A percentile compares a stretch with the other conserved stretches of the same genome.
phyloP scores from a whole-genome alignment of 1,140 invertebrate genomes.

The Sogatella furcifera region DNA sequence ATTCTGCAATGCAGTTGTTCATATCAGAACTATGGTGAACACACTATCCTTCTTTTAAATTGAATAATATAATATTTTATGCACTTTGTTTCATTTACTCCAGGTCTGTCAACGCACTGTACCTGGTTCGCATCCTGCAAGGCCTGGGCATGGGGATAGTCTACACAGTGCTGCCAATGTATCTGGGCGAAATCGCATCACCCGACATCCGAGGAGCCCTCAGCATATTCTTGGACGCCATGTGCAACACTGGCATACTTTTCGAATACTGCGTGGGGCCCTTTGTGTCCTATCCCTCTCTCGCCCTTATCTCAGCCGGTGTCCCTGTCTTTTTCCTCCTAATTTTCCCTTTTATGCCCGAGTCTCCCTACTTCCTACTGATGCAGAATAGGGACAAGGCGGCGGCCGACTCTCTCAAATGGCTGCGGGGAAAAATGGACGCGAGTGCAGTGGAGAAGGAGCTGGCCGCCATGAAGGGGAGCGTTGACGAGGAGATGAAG shows the following conservation, averaged over 20 bases:
- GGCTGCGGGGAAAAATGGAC: conserved; percentile 38
- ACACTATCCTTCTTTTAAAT: too few species aligned
- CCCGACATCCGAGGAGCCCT: conserved; percentile 21
- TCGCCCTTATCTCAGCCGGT: background rate
- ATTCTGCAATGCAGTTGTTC: too few species aligned
- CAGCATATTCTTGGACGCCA: conserved; percentile 70
- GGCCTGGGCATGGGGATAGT: conserved; percentile 62
- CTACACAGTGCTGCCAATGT: conserved; percentile 70
- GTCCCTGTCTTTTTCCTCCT: conserved; percentile 3
- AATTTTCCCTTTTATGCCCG: conserved; percentile 3
- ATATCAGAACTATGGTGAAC: too few species aligned
- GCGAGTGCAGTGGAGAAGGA: conserved; percentile 17
- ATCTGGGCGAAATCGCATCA: conserved; percentile 65
- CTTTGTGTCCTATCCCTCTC: conserved; percentile 34
- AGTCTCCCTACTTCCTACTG: conserved; percentile 7
- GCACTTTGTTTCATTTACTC: background rate
- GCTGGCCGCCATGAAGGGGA: conserved; percentile 14
- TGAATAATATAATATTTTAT: too few species aligned
- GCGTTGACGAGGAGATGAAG: conserved; percentile 17
- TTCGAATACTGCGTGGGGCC: conserved; percentile 66
- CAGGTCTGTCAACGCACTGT: conserved; percentile 40
- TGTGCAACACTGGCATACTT: conserved; percentile 64
- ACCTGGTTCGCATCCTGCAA: conserved; percentile 21
- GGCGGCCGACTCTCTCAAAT: conserved; percentile 50
- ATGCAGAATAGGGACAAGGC: conserved; percentile 26